Evolutionary conservation across 2,113 vertebrate genomes (phyloP).

Genomic region (Monarcha castaneiventris): DNA sequence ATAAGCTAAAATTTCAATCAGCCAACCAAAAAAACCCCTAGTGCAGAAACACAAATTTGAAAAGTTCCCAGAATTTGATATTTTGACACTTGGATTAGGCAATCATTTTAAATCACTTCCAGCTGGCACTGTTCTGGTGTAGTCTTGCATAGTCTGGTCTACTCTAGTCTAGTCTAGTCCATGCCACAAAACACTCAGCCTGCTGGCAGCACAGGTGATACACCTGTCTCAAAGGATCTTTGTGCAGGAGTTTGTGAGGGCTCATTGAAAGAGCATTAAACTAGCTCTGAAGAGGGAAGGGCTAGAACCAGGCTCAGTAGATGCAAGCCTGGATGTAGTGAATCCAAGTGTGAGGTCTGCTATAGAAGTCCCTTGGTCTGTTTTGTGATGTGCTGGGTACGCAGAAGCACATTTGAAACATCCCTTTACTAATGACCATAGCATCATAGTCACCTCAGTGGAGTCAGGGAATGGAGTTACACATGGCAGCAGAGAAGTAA

Average conservation of each 20-base stretch:
- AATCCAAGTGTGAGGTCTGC: fast-evolving
- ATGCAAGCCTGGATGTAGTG: neutral
- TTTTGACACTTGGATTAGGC: neutral
- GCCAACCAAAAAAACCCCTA: fast-evolving
- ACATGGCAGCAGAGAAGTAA: fast-evolving
- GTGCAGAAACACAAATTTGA: neutral
- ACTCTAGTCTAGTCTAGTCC: neutral
- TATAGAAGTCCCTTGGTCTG: neutral
- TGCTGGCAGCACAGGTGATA: neutral
- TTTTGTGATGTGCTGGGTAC: neutral
- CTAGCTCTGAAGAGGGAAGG: neutral
- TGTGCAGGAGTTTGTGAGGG: neutral
- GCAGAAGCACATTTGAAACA: neutral
- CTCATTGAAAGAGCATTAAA: neutral
- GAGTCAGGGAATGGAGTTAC: neutral
- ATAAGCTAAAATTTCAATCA: neutral
- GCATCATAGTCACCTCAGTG: neutral
- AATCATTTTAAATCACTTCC: neutral
- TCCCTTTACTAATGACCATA: neutral
- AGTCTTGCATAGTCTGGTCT: neutral
- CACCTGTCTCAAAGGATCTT: neutral
- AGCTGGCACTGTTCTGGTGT: neutral
- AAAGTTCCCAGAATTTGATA: neutral
- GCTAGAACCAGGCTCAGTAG: too few species aligned
- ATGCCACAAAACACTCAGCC: neutral